Evolutionary conservation across 1,140 invertebrate species (phyloP), one percentile per base, ranked within the genome.

Genomic region (Heterodera carotae): DNA sequence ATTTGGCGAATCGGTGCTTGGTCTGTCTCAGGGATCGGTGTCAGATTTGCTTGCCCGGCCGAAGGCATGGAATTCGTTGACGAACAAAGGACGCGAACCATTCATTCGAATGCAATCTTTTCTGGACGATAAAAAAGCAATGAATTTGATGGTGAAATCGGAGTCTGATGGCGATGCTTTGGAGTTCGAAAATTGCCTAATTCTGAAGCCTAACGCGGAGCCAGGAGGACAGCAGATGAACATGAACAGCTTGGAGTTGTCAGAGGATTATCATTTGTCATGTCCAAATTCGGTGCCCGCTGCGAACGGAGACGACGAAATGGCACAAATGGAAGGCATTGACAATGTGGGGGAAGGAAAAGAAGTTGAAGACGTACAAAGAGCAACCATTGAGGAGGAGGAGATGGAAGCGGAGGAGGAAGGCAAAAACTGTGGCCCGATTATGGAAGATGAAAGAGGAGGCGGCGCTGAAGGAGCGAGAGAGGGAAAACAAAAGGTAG

Each of bases 41-140:
- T 96, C 94, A 27, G 95, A 98, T 89, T 89, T 98, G 59, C 89
- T 98, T 69, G 95, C 95, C 31, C 89, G 95, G 66, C 95, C 95
- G 29, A 98, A 98, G 87, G 94, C 95, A 0, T 98, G 95, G 95
- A 94, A 95, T 85, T 96, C 96, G 94, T 89, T 98, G 10, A 98
- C 95, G 1, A 94, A 96, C 87, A 97, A 97, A 89, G 95, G 95
- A 0, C 91, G 95, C 31, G 95, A 98, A 86, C 95, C 95, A 1
- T 98, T 97, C 89, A 97, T 98, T 75, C 91, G 95, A 70, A 98
- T 98, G 95, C 95, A 96, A 88, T 95, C 97, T 92, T 98, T 97
- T 89, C 90, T 97, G 66, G 94, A 97, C 88, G 94, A 76, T n/a
- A 10, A 64, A 60, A 48, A 33, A 34, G 34, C 27, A 12, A 56